Base-by-base conservation (phyloP, 2,797 vertebrate species). In the Australoheros facetus region DNA sequence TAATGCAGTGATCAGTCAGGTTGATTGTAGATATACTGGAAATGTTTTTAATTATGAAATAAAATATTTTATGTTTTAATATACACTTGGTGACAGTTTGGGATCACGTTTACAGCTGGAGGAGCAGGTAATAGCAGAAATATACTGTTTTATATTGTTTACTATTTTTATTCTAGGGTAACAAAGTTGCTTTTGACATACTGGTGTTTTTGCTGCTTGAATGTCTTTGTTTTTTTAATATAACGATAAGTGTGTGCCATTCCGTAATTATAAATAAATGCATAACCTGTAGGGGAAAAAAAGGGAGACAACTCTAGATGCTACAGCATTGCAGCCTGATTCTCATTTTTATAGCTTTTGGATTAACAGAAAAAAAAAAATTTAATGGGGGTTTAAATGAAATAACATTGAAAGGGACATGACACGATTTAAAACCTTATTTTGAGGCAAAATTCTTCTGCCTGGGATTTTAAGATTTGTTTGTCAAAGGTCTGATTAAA, bases 1-100 rank as follows among this genome's bases (percentile, higher is more conserved):
- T 30, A 28, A 73, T 76, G 56, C 74, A 55, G 60, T n/a, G 48
- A 60, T 71, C 7, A 42, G 30, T 71, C 79, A 81, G 80, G 69
- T 74, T 77, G 59, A 58, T 57, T 91, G 82, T 85, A 81, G 75
- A 91, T 84, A 86, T 75, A 58, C 56, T 85, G 84, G 78, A 88
- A 85, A 87, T 85, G 80, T 93, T 92, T 91, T 87, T 88, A 87
- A 90, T 73, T 59, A 78, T 87, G 74, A 90, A 92, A 92, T 91
- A 90, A 91, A 89, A 78, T 82, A 81, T 87, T 91, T 89, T 91
- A 87, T 88, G 88, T 92, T 92, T 87, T 87, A 85, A 86, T 88
- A 90, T 83, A 79, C 37, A 59, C 81, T 28, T 77, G 26, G 11
- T 60, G 53, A 56, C 70, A 66, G 74, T 54, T 81, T 77, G 51